phyloP scores from a whole-genome alignment of 2,113 vertebrate species.

The Aramus guarauna region DNA sequence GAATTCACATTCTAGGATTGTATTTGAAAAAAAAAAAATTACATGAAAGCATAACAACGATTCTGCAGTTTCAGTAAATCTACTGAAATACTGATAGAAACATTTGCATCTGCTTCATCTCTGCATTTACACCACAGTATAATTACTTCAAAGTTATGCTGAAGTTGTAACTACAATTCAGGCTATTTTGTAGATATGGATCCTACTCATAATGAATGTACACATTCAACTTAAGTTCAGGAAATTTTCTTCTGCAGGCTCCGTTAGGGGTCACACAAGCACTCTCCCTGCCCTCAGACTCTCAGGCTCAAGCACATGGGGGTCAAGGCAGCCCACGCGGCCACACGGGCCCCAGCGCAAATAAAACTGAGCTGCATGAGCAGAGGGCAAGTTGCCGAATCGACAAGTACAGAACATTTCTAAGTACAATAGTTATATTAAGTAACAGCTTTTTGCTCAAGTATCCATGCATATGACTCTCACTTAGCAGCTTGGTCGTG shows the following conservation, averaged over 20 bases:
- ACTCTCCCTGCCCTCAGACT: background rate
- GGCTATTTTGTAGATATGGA: background rate
- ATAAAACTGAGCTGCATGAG: background rate
- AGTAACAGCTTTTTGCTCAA: conserved; percentile 36
- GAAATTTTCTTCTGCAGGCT: background rate
- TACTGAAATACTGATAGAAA: background rate
- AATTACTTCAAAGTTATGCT: background rate
- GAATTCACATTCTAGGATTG: background rate
- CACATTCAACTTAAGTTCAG: background rate
- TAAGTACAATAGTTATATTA: conserved; percentile 20
- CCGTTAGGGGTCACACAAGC: background rate
- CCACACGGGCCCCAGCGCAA: background rate
- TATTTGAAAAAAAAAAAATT: background rate
- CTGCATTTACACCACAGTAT: background rate
- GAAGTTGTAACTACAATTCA: background rate
- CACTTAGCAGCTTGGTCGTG: background rate
- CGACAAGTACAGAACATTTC: background rate
- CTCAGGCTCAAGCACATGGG: background rate
- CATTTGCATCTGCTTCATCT: background rate
- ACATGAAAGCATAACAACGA: rapidly evolving
- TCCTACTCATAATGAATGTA: background rate
- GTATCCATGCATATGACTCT: background rate
- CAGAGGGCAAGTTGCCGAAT: background rate
- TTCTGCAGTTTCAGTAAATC: background rate
- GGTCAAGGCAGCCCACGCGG: background rate